phyloP scores from a whole-genome alignment of 2,113 vertebrate genomes.

The Vicugna pacos region DNA sequence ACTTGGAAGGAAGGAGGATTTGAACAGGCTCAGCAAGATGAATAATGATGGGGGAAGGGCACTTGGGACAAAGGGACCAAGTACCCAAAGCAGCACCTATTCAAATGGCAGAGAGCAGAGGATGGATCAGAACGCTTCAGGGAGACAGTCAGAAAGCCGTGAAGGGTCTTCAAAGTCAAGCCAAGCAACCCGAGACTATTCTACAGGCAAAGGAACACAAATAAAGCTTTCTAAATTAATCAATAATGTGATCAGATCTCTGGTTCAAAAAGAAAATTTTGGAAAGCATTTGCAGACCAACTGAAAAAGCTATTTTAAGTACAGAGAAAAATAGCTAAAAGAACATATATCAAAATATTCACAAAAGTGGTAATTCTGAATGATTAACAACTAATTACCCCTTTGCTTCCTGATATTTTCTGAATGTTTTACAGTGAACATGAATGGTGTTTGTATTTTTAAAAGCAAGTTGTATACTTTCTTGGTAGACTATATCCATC shows the following conservation, averaged over 20 bases:
- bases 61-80: background rate
- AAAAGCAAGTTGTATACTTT: background rate
- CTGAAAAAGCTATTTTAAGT: slow-evolving; percentile 21
- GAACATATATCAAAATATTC: background rate
- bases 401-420: background rate
- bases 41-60: background rate
- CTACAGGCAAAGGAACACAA: background rate
- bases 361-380: slow-evolving; percentile 6
- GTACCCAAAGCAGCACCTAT: background rate
- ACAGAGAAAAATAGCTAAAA: background rate
- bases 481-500: background rate
- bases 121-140: background rate
- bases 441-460: background rate
- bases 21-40: background rate
- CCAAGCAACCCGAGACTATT: background rate
- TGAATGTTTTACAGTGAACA: background rate
- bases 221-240: background rate
- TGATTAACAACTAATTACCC: background rate
- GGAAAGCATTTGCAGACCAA: background rate
- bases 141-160: background rate
- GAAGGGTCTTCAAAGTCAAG: background rate
- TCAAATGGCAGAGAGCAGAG: background rate
- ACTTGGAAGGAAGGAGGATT: background rate
- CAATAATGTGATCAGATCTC: background rate
- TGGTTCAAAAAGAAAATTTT: background rate